Conservation (phyloP, 1,140 invertebrate genomes). For the Drosophila baimaii region DNA sequence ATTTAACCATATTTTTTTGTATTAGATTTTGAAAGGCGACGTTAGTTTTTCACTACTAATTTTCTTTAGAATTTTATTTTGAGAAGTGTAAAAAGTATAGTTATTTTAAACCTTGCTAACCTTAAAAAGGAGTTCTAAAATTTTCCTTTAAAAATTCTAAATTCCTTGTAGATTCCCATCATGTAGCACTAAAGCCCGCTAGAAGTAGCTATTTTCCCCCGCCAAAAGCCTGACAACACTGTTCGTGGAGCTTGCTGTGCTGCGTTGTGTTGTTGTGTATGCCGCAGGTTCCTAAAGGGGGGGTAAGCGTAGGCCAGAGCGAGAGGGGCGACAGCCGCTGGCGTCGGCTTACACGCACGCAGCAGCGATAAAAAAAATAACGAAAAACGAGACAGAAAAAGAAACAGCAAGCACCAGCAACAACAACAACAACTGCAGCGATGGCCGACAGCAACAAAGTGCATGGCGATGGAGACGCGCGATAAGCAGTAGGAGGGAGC, state of each 20-base stretch:
- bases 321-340: conserved; percentile 40
- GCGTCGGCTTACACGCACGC: conserved; percentile 80
- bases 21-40: not conserved
- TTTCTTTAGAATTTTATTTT: not conserved
- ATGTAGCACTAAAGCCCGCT: not conserved
- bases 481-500: conserved; percentile 54
- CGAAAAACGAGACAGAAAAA: conserved; percentile 43
- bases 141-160: not conserved
- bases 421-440: conserved; percentile 63
- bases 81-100: not conserved
- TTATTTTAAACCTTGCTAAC: not conserved
- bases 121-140: not conserved
- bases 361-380: conserved; percentile 71
- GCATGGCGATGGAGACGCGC: conserved; percentile 75
- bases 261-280: conserved; percentile 44
- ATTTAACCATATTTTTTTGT: not conserved
- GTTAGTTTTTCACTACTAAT: not conserved
- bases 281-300: conserved; percentile 56
- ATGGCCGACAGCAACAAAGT: conserved; percentile 77
- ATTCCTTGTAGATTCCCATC: not conserved
- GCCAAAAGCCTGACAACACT: conserved; percentile 13
- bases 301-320: conserved; percentile 22
- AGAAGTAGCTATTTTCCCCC: conserved; percentile 11
- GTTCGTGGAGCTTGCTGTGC: conserved; percentile 41
- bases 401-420: conserved; percentile 29